Conservation (phyloP, 1,140 invertebrate genomes). For the Heterodera schachtii region DNA sequence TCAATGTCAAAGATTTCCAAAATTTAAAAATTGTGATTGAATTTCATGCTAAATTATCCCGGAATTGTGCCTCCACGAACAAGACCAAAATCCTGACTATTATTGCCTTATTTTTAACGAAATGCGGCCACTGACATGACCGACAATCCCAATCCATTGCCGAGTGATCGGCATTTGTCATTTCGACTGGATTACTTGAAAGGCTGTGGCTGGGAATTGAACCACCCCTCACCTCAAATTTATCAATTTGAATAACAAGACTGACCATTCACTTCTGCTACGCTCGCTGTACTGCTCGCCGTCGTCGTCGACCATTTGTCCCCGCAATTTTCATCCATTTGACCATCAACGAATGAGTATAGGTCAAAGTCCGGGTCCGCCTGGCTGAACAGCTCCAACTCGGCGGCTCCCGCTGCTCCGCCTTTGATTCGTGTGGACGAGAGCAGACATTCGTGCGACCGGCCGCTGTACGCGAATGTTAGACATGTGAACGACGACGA, state of each 20-base stretch:
- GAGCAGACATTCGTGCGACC: slow-evolving; percentile 45
- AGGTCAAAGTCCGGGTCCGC: slow-evolving; percentile 47
- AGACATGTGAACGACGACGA: slow-evolving; percentile 33
- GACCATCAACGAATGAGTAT: slow-evolving; percentile 40
- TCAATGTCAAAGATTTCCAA: background rate
- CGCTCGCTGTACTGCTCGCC: background rate
- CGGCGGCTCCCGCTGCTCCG: background rate
- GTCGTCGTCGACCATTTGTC: background rate
- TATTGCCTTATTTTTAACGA: too few species aligned
- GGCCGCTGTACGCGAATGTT: slow-evolving; percentile 48
- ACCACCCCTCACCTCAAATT: too few species aligned
- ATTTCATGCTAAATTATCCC: too few species aligned
- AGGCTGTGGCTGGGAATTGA: too few species aligned
- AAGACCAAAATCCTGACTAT: too few species aligned
- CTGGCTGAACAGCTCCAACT: slow-evolving; percentile 41
- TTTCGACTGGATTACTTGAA: too few species aligned
- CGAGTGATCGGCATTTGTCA: too few species aligned
- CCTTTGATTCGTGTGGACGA: slow-evolving; percentile 40
- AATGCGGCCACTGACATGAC: too few species aligned
- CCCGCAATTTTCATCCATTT: background rate
- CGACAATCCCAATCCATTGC: too few species aligned
- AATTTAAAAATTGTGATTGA: background rate
- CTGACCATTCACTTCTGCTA: background rate
- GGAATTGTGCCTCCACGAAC: too few species aligned
- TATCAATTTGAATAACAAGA: too few species aligned